Conservation (phyloP, 2,113 vertebrate genomes). For the Herpetotheres cachinnans region DNA sequence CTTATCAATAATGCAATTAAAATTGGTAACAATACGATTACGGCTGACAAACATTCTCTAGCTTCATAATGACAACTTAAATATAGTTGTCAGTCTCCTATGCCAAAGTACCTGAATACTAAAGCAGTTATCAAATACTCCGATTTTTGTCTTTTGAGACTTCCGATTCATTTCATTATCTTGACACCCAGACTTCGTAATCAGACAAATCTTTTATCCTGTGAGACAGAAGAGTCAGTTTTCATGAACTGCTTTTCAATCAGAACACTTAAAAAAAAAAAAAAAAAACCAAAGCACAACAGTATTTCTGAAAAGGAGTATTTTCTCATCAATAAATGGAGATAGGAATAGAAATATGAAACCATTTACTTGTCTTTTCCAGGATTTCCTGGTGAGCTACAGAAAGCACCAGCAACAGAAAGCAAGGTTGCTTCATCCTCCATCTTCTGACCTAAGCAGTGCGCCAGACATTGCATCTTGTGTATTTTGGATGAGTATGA, state of each 20-base stretch:
- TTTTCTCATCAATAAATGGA: too few species aligned
- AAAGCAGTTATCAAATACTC: not conserved
- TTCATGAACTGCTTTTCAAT: not conserved
- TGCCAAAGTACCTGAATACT: not conserved
- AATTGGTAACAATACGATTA: not conserved
- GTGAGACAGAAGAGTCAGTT: not conserved
- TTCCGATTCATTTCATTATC: slow-evolving; percentile 10
- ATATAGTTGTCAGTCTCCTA: not conserved
- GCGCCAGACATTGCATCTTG: not conserved
- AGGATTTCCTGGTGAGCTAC: not conserved
- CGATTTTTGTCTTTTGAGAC: not conserved
- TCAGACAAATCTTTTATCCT: not conserved
- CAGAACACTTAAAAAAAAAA: not conserved
- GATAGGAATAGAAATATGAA: too few species aligned
- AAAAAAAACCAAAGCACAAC: not conserved
- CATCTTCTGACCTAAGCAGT: not conserved
- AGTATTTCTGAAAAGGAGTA: not conserved
- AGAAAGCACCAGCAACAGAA: not conserved
- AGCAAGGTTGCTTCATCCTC: not conserved
- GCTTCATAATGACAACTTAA: not conserved
- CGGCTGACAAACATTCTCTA: not conserved
- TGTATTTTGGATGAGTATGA: not conserved
- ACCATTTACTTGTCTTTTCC: too few species aligned
- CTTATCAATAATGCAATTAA: not conserved
- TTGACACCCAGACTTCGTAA: not conserved